phyloP scores from a whole-genome alignment of 2,888 invertebrate species.

The Diloba caeruleocephala region DNA sequence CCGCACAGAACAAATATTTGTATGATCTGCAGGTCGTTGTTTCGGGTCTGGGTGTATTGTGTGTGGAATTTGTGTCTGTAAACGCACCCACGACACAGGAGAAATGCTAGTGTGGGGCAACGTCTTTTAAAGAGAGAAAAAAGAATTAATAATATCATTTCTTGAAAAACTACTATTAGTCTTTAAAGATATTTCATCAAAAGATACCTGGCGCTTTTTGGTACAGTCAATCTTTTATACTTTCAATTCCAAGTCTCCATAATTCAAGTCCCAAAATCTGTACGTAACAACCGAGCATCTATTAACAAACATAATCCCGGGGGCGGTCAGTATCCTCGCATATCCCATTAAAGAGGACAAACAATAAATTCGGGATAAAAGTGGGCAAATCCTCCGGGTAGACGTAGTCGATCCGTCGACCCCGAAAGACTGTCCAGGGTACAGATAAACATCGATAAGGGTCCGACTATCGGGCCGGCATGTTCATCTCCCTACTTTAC shows the following conservation, averaged over 20 bases:
- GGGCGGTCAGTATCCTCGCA: conserved; percentile 48
- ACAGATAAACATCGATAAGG: conserved; percentile 62
- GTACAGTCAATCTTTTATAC: conserved; percentile 17
- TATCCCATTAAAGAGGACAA: conserved; percentile 62
- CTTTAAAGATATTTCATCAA: neutral
- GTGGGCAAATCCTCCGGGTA: conserved; percentile 65
- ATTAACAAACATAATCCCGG: conserved; percentile 58
- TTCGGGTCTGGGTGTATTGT: too few species aligned
- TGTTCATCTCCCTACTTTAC: conserved; percentile 50
- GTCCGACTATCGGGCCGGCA: conserved; percentile 43
- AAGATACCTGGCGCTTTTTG: conserved; percentile 12
- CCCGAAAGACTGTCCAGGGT: conserved; percentile 56
- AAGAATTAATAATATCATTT: too few species aligned
- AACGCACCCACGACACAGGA: too few species aligned
- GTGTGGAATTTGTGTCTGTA: too few species aligned
- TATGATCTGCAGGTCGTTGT: too few species aligned
- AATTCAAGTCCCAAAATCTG: conserved; percentile 30
- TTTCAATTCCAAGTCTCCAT: conserved; percentile 26
- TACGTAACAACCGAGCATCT: conserved; percentile 49
- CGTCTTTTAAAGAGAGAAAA: too few species aligned
- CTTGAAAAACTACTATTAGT: too few species aligned
- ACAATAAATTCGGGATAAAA: conserved; percentile 74
- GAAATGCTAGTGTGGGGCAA: too few species aligned
- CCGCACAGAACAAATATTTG: too few species aligned
- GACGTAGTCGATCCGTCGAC: conserved; percentile 56